These are phyloP conservation scores for Trogon melanurus DNA, from an alignment of 2,113 vertebrate genomes.

Conservation along the genomic window DNA sequence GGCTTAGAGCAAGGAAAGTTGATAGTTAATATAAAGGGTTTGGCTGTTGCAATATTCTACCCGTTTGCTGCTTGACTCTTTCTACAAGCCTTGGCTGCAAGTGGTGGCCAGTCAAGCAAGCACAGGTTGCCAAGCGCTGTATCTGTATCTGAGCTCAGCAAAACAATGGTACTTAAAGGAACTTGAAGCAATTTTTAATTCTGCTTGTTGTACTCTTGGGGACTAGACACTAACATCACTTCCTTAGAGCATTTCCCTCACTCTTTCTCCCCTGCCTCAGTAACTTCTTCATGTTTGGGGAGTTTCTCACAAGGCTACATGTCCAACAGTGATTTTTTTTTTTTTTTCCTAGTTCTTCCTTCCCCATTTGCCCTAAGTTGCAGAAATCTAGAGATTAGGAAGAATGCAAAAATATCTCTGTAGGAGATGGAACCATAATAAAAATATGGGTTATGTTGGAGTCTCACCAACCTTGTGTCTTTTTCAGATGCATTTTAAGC, in stretches of 20 bases:
- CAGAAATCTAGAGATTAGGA: neutral
- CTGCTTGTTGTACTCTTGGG: neutral
- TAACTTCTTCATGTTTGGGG: neutral
- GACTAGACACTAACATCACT: neutral
- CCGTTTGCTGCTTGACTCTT: neutral
- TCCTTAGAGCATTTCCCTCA: neutral
- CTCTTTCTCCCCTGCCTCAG: neutral
- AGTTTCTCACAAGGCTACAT: neutral
- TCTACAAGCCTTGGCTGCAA: neutral
- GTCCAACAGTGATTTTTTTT: accelerated
- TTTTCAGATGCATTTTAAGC: conserved; percentile 27
- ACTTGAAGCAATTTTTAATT: neutral
- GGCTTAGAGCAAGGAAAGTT: neutral
- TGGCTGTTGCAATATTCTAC: neutral
- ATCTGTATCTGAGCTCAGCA: neutral
- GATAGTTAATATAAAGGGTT: neutral
- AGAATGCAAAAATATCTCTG: neutral
- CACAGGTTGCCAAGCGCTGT: neutral
- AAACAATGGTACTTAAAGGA: neutral
- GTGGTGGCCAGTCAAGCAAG: neutral
- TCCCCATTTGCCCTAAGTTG: neutral
- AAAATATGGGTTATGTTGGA: neutral
- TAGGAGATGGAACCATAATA: neutral
- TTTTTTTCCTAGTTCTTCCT: neutral
- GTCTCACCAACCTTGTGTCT: neutral